Conservation (phyloP, 1,140 invertebrate species). For the Calliopsis andreniformis region DNA sequence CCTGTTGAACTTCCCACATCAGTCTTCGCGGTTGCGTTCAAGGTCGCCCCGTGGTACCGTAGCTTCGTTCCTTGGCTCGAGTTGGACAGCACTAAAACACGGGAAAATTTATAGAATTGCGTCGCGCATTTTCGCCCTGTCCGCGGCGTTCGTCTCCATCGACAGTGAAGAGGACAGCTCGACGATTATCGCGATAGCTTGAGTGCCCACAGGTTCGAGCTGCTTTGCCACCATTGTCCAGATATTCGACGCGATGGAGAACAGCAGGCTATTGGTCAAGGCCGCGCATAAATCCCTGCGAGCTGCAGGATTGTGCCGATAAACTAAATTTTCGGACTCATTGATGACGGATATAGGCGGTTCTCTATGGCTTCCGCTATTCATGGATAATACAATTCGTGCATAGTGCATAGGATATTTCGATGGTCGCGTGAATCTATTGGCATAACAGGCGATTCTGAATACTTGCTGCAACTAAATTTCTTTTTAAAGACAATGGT, state of each 20-base stretch:
- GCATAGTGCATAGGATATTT: not conserved
- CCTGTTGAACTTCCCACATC: constrained; percentile 14
- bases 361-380: not conserved
- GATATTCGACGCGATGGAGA: constrained; percentile 27
- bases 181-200: constrained; percentile 20
- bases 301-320: constrained; percentile 23
- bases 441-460: not conserved
- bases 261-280: constrained; percentile 49
- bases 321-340: constrained; percentile 37
- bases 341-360: not conserved
- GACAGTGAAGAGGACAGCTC: not conserved
- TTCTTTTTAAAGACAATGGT: too few species aligned
- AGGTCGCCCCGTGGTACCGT: not conserved
- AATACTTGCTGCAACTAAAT: not conserved
- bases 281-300: constrained; percentile 52
- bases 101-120: constrained; percentile 24
- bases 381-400: not conserved
- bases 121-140: not conserved
- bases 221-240: constrained; percentile 41
- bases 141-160: constrained; percentile 10
- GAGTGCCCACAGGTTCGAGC: not conserved
- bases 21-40: constrained; percentile 27
- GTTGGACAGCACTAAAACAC: constrained; percentile 8
- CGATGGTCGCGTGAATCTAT: not conserved
- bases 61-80: not conserved